Base-by-base conservation (phyloP, 2,888 invertebrate genomes). In the Dryobotodes eremita region DNA sequence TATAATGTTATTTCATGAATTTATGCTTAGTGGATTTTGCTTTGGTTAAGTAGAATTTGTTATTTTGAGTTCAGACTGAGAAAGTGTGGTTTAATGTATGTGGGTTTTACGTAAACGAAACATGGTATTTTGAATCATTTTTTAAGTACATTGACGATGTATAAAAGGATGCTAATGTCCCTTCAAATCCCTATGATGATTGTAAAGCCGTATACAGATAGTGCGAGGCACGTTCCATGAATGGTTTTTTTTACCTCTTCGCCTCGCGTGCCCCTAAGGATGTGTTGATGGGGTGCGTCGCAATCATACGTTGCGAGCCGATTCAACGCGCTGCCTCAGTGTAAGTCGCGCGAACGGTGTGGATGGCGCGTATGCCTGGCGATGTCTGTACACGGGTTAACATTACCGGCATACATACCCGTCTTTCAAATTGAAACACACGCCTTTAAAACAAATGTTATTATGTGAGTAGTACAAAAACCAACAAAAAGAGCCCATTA, bases 1-100 rank as follows among this genome's bases (percentile, higher is more conserved):
- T n/a, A 17, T 20, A 5, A 31, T 74, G 17, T 71, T 65, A 70
- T 79, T 65, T 64, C 15, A 69, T 26, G 36, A 48, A 55, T n/a
- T 62, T 78, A 50, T 10, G 62, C 53, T 48, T 1, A 17, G 50
- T 23, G 26, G 15, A 46, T n/a, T n/a, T n/a, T n/a, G n/a, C n/a
- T n/a, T n/a, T 55, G 13, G 36, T 23, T 55, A 20, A 10, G 46
- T 64, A 36, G 8, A 65, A 23, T 75, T 17, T 61, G 57, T 77
- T 77, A 31, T 42, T 77, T 57, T 77, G 26, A 59, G 50, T 50
- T 48, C 31, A 48, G 36, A 17, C 46, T 23, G 1, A 36, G 55
- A 17, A 36, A 57, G 48, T 26, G 23, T 48, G 20, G 10, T 15
- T 0, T 64, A n/a, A 48, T 77, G 15, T 62, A 20, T 55, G 23